Evolutionary conservation across 2,113 vertebrate genomes (phyloP).

Genomic region (Pipra filicauda): DNA sequence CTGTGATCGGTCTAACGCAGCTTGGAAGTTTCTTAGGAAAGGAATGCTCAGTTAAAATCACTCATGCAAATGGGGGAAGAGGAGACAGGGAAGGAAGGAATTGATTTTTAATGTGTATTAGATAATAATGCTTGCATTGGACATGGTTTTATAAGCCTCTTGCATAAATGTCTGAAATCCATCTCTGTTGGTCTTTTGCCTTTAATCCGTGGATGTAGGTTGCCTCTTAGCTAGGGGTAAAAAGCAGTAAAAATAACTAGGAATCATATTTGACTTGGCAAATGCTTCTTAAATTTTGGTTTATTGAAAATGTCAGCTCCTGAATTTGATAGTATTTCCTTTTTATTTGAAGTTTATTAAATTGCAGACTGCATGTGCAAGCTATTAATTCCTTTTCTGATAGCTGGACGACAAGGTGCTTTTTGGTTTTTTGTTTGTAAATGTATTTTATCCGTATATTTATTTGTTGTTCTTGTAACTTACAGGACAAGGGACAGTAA

Average conservation of each 20-base stretch:
- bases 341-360: background rate
- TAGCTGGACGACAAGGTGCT: background rate
- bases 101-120: background rate
- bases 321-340: background rate
- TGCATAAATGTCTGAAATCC: background rate
- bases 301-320: background rate
- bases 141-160: background rate
- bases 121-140: background rate
- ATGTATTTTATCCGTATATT: background rate
- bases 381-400: background rate
- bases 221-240: constrained; percentile 15
- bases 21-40: background rate
- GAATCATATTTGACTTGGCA: constrained; percentile 7
- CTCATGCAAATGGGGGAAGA: background rate
- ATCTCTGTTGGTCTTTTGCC: background rate
- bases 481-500: constrained; percentile 68
- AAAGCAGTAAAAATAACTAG: constrained; percentile 36
- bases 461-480: background rate
- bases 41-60: background rate
- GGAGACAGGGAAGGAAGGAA: background rate
- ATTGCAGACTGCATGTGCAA: background rate
- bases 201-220: background rate
- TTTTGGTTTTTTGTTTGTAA: background rate
- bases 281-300: constrained; percentile 2
- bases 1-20: background rate